Evolutionary conservation across 2,888 invertebrate species (phyloP).

Genomic region (Acanthosepion esculentum): DNA sequence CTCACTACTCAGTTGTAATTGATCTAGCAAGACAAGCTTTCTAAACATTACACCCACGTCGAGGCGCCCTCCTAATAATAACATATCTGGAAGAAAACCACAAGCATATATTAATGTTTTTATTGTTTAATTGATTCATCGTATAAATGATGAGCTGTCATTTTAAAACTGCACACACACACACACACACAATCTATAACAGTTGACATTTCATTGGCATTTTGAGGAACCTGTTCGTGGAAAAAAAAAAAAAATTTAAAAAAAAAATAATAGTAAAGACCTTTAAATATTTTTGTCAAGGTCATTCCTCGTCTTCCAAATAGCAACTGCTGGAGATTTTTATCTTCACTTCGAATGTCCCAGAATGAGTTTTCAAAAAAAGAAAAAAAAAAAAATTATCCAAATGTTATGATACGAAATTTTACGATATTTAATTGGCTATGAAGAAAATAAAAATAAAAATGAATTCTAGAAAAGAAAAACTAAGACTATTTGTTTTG

Average conservation of each 20-base stretch:
- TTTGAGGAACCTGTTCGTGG: not conserved
- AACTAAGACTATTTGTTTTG: no score
- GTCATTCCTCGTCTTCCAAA: not conserved
- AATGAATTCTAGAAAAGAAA: not conserved
- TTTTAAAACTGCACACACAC: not conserved
- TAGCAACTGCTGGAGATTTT: no score
- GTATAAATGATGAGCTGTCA: not conserved
- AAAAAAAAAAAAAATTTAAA: not conserved
- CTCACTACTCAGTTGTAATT: no score
- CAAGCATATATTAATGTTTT: no score
- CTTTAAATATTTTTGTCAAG: not conserved
- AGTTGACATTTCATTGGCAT: not conserved
- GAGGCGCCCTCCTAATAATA: no score
- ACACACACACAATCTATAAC: not conserved
- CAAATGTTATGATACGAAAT: not conserved
- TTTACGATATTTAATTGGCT: constrained; percentile 6
- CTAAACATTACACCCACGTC: no score
- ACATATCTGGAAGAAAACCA: no score
- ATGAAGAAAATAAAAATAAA: not conserved
- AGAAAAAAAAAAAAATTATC: not conserved
- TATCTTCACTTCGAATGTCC: not conserved
- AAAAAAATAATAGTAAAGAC: not conserved
- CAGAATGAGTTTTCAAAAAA: not conserved
- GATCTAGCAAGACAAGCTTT: no score
- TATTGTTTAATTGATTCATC: not conserved